Evolutionary conservation across 37 sponge, comb jelly and placozoan species (phyloP), one percentile per base, ranked within the genome.

Genomic region (Oopsacas minuta): DNA sequence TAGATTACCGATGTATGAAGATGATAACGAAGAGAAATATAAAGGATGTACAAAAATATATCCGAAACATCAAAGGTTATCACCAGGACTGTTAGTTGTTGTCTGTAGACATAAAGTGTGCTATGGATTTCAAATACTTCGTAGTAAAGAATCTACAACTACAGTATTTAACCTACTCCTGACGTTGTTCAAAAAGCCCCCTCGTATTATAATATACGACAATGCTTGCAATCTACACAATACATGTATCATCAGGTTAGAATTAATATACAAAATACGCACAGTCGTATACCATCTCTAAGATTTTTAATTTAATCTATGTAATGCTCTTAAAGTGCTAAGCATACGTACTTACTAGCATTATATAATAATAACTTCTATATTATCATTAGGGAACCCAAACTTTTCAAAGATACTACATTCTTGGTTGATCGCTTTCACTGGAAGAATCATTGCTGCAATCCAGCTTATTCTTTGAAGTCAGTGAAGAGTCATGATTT

Each of bases 351-450:
- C n/a, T 17, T 42, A 42, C 15, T 17, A 42, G 49, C 28, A 61
- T 61, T 25, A 25, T 61, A 10, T 34, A 61, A 61, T 61, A 61
- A 7, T 61, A 3, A 61, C 22, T 61, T 10, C 32, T 3, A 20
- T 61, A 7, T n/a, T 5, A 32, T 32, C 5, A 5, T 3, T 61
- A 61, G 75, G 75, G 75, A 61, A 32, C 75, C 75, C 28, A 34
- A 25, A 20, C 75, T 61, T 61, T 61, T 61, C 28, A 25, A 34
- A 34, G 75, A 61, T n/a, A 61, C 75, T 32, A 61, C 75, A 7
- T 61, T 61, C 28, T 61, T 61, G 28, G 75, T 61, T 25, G 75
- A 61, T 61, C 22, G 75, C 22, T 61, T 61, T 61, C 75, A 61
- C 30, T 61, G 5, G 22, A 32, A 25, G 75, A 61, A 61, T 34